These are phyloP conservation scores for Tapera naevia DNA, from an alignment of 2,797 vertebrate genomes.

Conservation along the genomic window DNA sequence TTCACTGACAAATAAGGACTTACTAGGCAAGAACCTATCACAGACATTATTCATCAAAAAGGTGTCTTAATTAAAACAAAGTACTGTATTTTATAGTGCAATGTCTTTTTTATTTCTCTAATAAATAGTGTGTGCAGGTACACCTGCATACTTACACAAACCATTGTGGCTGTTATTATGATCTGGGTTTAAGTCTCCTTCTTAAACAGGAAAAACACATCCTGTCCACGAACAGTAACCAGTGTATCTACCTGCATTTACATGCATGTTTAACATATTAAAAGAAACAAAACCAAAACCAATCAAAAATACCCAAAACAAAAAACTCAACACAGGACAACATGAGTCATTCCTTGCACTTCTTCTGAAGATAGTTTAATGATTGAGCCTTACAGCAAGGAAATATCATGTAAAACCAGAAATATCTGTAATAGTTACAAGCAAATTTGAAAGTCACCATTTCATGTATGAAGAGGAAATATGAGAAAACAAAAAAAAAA, in stretches of 20 bases:
- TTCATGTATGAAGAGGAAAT: neutral
- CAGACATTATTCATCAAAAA: neutral
- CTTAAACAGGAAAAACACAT: neutral
- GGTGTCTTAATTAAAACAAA: neutral
- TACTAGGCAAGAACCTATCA: neutral
- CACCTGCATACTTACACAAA: neutral
- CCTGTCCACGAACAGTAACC: fast-evolving
- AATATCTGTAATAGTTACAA: neutral
- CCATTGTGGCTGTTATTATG: fast-evolving
- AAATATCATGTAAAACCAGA: neutral
- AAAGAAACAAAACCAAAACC: neutral
- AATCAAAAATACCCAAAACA: too few relatives aligned
- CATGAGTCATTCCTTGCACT: neutral
- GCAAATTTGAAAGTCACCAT: neutral
- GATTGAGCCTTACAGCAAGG: too few relatives aligned
- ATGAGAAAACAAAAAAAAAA: neutral
- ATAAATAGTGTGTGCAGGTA: fast-evolving
- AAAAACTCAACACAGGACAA: too few relatives aligned
- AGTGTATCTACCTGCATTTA: neutral
- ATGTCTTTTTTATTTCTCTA: neutral
- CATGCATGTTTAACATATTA: neutral
- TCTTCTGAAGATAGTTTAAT: neutral
- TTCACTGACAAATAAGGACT: neutral
- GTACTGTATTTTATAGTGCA: fast-evolving
- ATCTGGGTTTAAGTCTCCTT: neutral